Percentiles rank a stretch among this genome's conserved stretches.
These are phyloP conservation scores for Melanargia galathea DNA, from an alignment of 2,888 invertebrate genomes.

Conservation along the genomic window DNA sequence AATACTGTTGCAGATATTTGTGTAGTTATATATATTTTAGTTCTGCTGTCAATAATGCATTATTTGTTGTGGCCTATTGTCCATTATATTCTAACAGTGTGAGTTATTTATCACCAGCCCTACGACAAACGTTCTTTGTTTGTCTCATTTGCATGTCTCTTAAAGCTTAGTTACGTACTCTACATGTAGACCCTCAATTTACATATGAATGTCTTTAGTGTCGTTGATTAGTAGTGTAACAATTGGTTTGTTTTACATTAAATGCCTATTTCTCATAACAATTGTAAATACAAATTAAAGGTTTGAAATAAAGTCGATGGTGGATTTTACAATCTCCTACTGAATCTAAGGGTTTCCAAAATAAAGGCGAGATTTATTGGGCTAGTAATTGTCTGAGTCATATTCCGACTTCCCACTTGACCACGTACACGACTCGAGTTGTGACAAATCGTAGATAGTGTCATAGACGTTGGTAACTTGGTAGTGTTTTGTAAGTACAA, in stretches of 20 bases:
- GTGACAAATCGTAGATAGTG: no score
- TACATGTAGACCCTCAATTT: not conserved
- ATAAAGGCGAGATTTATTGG: no score
- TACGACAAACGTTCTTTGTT: constrained; percentile 21
- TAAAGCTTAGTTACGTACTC: not conserved
- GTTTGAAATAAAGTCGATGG: no score
- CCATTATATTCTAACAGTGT: constrained; percentile 24
- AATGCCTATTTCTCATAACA: not conserved
- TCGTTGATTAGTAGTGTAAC: no score
- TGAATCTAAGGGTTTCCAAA: no score
- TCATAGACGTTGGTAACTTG: no score
- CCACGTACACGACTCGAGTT: no score
- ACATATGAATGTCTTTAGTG: not conserved
- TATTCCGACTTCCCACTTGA: no score
- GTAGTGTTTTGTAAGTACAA: no score
- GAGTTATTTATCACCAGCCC: constrained; percentile 10
- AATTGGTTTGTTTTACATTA: not conserved
- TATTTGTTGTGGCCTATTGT: constrained; percentile 25
- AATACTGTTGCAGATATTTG: constrained; percentile 3
- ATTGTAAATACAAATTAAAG: no score
- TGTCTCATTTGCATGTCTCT: constrained; percentile 10
- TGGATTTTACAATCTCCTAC: no score
- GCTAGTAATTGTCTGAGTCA: no score
- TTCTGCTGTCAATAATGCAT: constrained; percentile 9
- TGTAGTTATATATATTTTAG: constrained; percentile 7